Evolutionary conservation across 1,140 invertebrate genomes (phyloP), one percentile per base, ranked within the genome.

Genomic region (Aphelenchoides besseyi): DNA sequence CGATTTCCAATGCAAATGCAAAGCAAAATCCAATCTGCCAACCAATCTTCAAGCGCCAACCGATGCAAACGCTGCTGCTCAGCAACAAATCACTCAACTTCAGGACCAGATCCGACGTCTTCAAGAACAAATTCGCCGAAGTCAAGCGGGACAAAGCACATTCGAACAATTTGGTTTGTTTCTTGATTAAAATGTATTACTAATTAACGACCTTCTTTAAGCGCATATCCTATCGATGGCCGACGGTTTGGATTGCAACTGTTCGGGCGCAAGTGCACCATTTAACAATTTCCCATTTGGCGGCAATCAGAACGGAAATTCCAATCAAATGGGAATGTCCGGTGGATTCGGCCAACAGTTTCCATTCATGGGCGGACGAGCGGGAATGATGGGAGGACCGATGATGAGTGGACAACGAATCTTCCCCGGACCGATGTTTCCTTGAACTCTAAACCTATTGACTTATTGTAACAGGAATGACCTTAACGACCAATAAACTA

Each of bases 91-190:
- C 36, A 68, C 74, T 29, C 37, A 79, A 68, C 52, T 77, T 2
- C 72, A 77, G 35, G 76, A 77, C 28, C 76, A 77, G 68, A 61
- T 77, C n/a, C 55, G 68, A 32, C 70, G 75, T 53, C 48, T 79
- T 2, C 71, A 77, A 23, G 76, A 77, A 16, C 77, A 79, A 37
- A 37, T 77, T 33, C 74, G 76, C 16, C 54, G 74, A 32, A 28
- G 53, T 35, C 77, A 79, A 69, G 66, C 69, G n/a, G 76, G 76
- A 5, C 62, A 80, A 54, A 55, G 68, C 9, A 30, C 71, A 3
- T 77, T 77, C 36, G 76, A 77, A 55, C 77, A 79, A 36, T 77
- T 77, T 61, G 72, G 77, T 79, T 36, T 63, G 29, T n/a, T 74
- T 36, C 23, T 23, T 29, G 18, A 5, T 54, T 41, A 28, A 28